phyloP scores from a whole-genome alignment of 2,888 invertebrate genomes.

The Eudemis profundana region DNA sequence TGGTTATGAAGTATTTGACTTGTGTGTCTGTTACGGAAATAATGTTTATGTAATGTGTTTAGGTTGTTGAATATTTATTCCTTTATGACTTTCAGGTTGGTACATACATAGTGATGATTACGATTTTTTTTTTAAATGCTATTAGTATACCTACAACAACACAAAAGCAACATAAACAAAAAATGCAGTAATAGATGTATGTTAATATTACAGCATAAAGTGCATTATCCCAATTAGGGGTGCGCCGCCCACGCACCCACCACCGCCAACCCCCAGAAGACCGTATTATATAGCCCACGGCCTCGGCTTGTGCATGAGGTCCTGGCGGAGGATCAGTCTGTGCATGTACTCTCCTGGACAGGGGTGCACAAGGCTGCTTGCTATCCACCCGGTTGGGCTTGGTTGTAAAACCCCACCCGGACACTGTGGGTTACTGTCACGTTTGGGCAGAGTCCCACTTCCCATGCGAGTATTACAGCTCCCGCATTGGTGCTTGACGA shows the following conservation, averaged over 20 bases:
- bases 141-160: too few species aligned
- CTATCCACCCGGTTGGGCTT: background rate
- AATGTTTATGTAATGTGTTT: slow-evolving; percentile 20
- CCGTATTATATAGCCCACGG: background rate
- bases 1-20: slow-evolving; percentile 64
- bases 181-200: too few species aligned
- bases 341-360: background rate
- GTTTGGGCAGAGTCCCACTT: slow-evolving; percentile 2
- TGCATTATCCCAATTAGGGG: too few species aligned
- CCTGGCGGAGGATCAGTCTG: background rate
- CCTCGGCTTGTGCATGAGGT: background rate
- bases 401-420: slow-evolving; percentile 1
- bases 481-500: background rate
- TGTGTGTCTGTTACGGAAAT: slow-evolving; percentile 50
- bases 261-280: too few species aligned
- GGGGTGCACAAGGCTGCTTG: background rate
- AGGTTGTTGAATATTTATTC: slow-evolving; percentile 5
- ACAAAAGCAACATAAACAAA: too few species aligned
- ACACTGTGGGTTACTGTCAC: background rate
- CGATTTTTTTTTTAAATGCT: too few species aligned
- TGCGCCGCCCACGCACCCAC: too few species aligned
- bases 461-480: background rate
- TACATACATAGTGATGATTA: too few species aligned
- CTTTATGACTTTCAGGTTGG: background rate
- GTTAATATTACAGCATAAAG: too few species aligned